Evolutionary conservation across 2,888 invertebrate species (phyloP).

Genomic region (Apodemia hepburni): DNA sequence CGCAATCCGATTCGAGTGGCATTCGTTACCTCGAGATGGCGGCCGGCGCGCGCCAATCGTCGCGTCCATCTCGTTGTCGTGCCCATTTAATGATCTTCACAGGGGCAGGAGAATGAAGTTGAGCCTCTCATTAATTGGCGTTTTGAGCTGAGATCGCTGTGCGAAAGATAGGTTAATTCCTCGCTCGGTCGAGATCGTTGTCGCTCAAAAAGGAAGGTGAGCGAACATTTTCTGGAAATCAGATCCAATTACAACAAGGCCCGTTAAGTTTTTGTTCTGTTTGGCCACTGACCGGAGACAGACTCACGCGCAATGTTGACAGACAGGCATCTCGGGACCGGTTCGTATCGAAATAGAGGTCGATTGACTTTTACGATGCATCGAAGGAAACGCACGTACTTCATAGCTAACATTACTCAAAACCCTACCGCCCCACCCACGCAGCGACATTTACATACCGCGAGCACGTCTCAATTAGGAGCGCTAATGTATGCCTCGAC

Average conservation of each 20-base stretch:
- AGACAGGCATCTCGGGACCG: slow-evolving; percentile 53
- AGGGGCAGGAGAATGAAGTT: slow-evolving; percentile 79
- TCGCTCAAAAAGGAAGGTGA: slow-evolving; percentile 77
- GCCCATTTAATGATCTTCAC: slow-evolving; percentile 80
- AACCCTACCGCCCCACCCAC: slow-evolving; percentile 68
- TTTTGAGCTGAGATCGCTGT: slow-evolving; percentile 78
- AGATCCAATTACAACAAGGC: slow-evolving; percentile 77
- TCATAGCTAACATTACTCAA: slow-evolving; percentile 57
- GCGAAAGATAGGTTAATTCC: slow-evolving; percentile 80
- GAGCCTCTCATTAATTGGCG: slow-evolving; percentile 80
- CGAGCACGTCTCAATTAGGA: slow-evolving; percentile 79
- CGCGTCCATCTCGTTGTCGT: slow-evolving; percentile 79
- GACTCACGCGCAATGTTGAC: slow-evolving; percentile 64
- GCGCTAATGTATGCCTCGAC: slow-evolving; percentile 80
- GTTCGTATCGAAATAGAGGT: slow-evolving; percentile 46
- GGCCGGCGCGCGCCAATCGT: slow-evolving; percentile 72
- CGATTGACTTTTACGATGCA: slow-evolving; percentile 41
- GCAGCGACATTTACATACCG: slow-evolving; percentile 76
- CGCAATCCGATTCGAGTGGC: slow-evolving; percentile 72
- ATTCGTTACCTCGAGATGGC: slow-evolving; percentile 78
- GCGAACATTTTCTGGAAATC: slow-evolving; percentile 78
- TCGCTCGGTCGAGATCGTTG: slow-evolving; percentile 74
- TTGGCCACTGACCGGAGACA: slow-evolving; percentile 55
- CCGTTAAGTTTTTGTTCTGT: slow-evolving; percentile 78
- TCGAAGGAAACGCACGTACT: slow-evolving; percentile 40